Base-by-base conservation (phyloP, 1,140 invertebrate species). In the Bombus breviceps region DNA sequence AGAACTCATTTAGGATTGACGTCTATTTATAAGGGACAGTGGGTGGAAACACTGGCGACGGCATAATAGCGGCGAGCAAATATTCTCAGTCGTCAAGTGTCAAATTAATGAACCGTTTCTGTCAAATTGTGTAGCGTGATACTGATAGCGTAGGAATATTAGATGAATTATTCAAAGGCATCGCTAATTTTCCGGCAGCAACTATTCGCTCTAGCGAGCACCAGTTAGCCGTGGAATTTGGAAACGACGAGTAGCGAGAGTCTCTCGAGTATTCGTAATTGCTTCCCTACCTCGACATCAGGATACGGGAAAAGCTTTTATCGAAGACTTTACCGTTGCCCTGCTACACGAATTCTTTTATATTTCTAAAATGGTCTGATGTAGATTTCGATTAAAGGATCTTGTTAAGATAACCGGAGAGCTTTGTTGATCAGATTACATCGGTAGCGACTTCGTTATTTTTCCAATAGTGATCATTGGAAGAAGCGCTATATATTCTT, bases 121-220 rank as follows among this genome's bases (percentile, higher is more conserved):
- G 93, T 92, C 92, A 93, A 93, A 93, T 91, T 92, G 90, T 92
- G 92, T 92, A 92, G 91, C 90, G 78, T 75, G 92, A 93, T 92
- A 92, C 92, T 92, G 93, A 93, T 92, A 90, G 88, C 90, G 88
- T 85, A 90, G 87, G 89, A 90, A 91, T 91, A 86, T 88, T 81
- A 79, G 78, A 93, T 93, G 92, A 94, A 94, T 93, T 90, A 94
- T 94, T 93, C 93, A 94, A 86, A 91, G 85, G 91, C 88, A 87
- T 78, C 86, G 87, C 82, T 90, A 91, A 89, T 91, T 92, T 87
- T 75, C 83, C 86, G 85, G 91, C 90, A 92, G 78, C 90, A 71
- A 83, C 79, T 87, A 88, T 87, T 90, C 90, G 84, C 79, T 75
- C 81, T 86, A 77, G 59, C 88, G 75, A 89, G 68, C 81, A 69